phyloP scores from a whole-genome alignment of 2,888 invertebrate species.

The Neuroscelio doddi region DNA sequence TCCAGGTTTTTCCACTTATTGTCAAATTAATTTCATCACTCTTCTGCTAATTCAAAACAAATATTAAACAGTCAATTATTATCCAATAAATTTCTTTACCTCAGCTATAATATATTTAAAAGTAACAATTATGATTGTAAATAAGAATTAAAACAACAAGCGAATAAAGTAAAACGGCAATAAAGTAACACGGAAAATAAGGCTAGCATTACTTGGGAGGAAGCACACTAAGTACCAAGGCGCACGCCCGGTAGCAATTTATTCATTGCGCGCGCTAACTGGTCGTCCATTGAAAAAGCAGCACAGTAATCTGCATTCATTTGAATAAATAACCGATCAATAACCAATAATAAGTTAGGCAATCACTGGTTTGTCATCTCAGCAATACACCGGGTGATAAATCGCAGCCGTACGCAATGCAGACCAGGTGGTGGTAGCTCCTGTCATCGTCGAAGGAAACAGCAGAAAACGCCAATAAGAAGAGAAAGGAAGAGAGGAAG shows the following conservation, averaged over 20 bases:
- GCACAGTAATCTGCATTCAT: conserved; percentile 72
- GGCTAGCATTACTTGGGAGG: conserved; percentile 39
- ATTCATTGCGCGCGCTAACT: conserved; percentile 71
- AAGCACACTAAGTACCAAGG: conserved; percentile 63
- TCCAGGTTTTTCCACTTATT: too few species aligned
- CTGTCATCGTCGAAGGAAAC: too few species aligned
- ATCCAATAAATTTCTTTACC: too few species aligned
- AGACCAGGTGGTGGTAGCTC: conserved; percentile 24
- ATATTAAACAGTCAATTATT: too few species aligned
- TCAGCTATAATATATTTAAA: too few species aligned
- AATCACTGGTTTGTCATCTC: conserved; percentile 70
- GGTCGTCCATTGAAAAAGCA: conserved; percentile 68
- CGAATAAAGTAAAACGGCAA: conserved; percentile 41
- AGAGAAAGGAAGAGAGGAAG: background rate
- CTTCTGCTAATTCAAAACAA: too few species aligned
- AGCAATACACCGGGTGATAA: conserved; percentile 62
- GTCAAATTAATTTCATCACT: too few species aligned
- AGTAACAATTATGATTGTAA: conserved; percentile 32
- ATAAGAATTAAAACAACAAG: conserved; percentile 35
- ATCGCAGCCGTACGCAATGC: conserved; percentile 48
- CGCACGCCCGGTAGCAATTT: conserved; percentile 71
- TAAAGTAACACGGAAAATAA: conserved; percentile 27
- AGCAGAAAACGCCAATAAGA: too few species aligned
- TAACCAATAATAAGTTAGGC: conserved; percentile 71
- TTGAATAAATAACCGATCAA: conserved; percentile 72